Evolutionary conservation across 2,888 invertebrate species (phyloP).

Genomic region (Amiota mariae): DNA sequence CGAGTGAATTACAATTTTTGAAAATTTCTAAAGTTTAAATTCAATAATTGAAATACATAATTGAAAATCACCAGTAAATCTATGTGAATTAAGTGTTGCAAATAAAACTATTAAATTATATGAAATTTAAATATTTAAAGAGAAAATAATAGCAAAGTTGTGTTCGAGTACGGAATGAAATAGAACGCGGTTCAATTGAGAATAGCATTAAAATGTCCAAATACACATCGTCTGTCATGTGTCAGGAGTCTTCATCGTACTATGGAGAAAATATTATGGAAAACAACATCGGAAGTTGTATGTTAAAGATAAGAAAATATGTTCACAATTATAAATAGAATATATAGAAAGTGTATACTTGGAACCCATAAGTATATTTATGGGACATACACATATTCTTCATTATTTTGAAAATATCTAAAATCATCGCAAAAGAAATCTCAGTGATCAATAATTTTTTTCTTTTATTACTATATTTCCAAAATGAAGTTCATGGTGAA

Average conservation of each 20-base stretch:
- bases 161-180: background rate
- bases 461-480: too few species aligned
- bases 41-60: too few species aligned
- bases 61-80: too few species aligned
- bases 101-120: too few species aligned
- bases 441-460: too few species aligned
- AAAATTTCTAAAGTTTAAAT: too few species aligned
- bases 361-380: background rate
- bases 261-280: background rate
- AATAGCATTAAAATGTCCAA: background rate
- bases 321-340: background rate
- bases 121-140: too few species aligned
- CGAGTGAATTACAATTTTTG: too few species aligned
- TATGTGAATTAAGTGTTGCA: too few species aligned
- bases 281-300: background rate
- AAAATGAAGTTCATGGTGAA: too few species aligned
- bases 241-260: slow-evolving; percentile 5
- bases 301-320: background rate
- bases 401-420: background rate
- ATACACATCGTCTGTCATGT: slow-evolving; percentile 6
- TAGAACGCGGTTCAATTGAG: background rate
- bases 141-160: too few species aligned
- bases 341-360: background rate
- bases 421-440: too few species aligned
- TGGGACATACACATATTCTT: background rate